These are phyloP conservation scores for Ennomos quercinarius DNA, from an alignment of 2,888 invertebrate genomes.

Conservation along the genomic window DNA sequence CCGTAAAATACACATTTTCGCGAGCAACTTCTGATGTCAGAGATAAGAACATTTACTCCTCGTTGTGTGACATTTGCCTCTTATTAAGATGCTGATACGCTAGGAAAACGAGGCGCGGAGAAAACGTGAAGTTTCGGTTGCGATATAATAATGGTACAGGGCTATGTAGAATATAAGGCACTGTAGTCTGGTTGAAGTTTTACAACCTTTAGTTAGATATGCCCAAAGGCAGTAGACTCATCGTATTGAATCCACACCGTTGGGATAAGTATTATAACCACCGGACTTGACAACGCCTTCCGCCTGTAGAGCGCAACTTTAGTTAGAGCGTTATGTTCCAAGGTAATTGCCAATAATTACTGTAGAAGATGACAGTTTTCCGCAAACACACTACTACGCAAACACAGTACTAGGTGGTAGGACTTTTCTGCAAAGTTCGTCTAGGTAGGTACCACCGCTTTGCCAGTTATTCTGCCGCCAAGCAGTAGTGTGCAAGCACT, in stretches of 20 bases:
- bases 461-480: too few relatives aligned
- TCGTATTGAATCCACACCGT: not conserved
- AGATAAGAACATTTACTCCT: slow-evolving; percentile 29
- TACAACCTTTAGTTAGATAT: slow-evolving; percentile 1
- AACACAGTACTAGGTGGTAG: too few relatives aligned
- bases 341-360: not conserved
- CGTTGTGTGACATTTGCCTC: slow-evolving; percentile 21
- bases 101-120: slow-evolving; percentile 9
- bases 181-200: not conserved
- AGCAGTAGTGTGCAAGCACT: too few relatives aligned
- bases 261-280: not conserved
- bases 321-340: not conserved
- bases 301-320: not conserved
- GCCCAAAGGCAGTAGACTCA: not conserved
- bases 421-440: too few relatives aligned
- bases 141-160: slow-evolving; percentile 16
- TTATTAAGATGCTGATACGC: slow-evolving; percentile 22
- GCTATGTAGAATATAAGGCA: slow-evolving; percentile 4
- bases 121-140: slow-evolving; percentile 3
- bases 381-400: not conserved
- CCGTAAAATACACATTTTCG: slow-evolving; percentile 56
- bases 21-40: slow-evolving; percentile 51
- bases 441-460: too few relatives aligned
- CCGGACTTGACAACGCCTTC: not conserved
- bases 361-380: not conserved